Evolutionary conservation across 2,113 vertebrate species (phyloP), one percentile per base, ranked within the genome.

Genomic region (Cygnus buccinator): DNA sequence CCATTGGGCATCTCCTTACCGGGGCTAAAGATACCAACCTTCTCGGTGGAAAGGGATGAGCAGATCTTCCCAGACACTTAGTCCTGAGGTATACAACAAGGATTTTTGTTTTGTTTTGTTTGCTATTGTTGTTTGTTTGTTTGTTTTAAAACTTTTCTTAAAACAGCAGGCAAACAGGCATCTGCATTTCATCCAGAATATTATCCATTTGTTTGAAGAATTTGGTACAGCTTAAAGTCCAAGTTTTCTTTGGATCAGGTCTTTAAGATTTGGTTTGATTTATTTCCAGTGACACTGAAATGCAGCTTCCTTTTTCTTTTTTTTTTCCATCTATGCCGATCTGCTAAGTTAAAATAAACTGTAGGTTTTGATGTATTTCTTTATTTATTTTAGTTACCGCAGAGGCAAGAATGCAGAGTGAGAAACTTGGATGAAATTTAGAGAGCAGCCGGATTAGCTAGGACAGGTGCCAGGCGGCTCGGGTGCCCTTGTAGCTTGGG

Each of bases 191-290:
- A 76, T 82, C 71, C 70, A 9, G 3, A 81, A 57, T 35, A 20
- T 87, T 61, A 9, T 87, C 87, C 59, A 74, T 82, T 89, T 94
- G 73, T 87, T 94, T 96, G 77, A 80, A 65, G 81, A 68, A 19
- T 72, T 94, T 54, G 89, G 81, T 58, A 62, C 13, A 26, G 61
- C 73, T 76, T 50, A 10, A 76, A 87, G 16, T 39, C 80, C 81
- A 21, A 25, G 77, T 94, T 97, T 94, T 78, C 84, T 79, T 95
- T 95, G 96, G 94, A 91, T 48, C 11, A 8, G 16, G 39, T 44
- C 74, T 72, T 58, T 22, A 65, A 78, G 70, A 29, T 95, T 91
- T 35, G 76, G 70, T 57, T 94, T 84, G 84, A 61, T 87, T 82
- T 74, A 29, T 68, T 89, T 68, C 84, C 91, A 84, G 72, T 55